phyloP scores from a whole-genome alignment of 2,113 vertebrate species.

The Pyxicephalus adspersus region DNA sequence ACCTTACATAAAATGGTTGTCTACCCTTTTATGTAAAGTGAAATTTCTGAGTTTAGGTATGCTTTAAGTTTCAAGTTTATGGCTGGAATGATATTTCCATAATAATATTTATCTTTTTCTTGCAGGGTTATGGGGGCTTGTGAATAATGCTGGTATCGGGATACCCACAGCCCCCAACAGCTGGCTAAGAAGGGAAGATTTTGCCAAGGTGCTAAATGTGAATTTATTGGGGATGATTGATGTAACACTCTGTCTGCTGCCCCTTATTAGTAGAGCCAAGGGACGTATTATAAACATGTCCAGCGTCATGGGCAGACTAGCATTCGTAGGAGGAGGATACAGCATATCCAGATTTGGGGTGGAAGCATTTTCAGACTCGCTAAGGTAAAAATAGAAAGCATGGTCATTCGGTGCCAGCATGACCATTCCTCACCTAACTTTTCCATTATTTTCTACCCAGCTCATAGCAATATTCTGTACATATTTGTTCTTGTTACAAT shows the following conservation, averaged over 20 bases:
- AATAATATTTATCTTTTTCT: neutral
- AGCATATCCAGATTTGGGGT: slow-evolving; percentile 78
- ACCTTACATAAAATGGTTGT: too few species aligned
- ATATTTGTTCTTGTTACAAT: too few species aligned
- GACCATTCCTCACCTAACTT: too few species aligned
- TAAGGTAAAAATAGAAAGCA: slow-evolving; percentile 68
- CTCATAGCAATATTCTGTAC: too few species aligned
- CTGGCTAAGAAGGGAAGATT: slow-evolving; percentile 76
- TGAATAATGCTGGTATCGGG: slow-evolving; percentile 79
- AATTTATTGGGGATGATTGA: slow-evolving; percentile 76
- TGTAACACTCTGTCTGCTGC: slow-evolving; percentile 77
- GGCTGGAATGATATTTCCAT: too few species aligned
- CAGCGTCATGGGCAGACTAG: slow-evolving; percentile 74
- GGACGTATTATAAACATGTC: slow-evolving; percentile 79
- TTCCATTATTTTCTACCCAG: too few species aligned
- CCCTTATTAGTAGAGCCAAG: slow-evolving; percentile 72
- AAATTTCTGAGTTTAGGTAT: too few species aligned
- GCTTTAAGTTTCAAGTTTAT: too few species aligned
- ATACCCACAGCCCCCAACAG: slow-evolving; percentile 68
- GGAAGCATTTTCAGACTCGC: slow-evolving; percentile 81
- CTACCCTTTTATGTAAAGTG: too few species aligned
- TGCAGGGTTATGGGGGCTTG: slow-evolving; percentile 83
- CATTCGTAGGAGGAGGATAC: slow-evolving; percentile 72
- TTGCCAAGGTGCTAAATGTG: slow-evolving; percentile 72
- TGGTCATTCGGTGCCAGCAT: neutral